phyloP scores from a whole-genome alignment of 2,797 vertebrate species.

The Oreochromis grahami region DNA sequence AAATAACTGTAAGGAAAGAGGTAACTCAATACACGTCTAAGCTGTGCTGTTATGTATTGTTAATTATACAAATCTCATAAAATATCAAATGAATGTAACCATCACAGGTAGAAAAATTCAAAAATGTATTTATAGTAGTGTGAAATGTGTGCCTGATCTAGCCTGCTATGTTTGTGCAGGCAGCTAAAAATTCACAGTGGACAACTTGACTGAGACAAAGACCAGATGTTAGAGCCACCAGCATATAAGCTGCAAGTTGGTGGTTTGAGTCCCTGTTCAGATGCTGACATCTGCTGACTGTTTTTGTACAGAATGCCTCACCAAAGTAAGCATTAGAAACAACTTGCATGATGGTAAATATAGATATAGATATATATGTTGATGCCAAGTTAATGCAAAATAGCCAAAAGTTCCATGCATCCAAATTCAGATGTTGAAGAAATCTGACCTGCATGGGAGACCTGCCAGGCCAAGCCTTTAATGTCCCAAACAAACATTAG shows the following conservation, averaged over 20 bases:
- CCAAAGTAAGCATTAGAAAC: not conserved
- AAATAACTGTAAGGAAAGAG: slow-evolving; percentile 77
- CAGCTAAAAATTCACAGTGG: not conserved
- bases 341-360: not conserved
- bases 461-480: not conserved
- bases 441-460: not conserved
- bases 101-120: not conserved
- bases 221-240: not conserved
- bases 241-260: not conserved
- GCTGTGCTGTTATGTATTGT: not conserved
- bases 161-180: not conserved
- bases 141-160: not conserved
- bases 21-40: not conserved
- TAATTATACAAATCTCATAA: not conserved
- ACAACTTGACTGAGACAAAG: not conserved
- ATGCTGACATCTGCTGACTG: not conserved
- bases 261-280: not conserved
- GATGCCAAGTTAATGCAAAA: not conserved
- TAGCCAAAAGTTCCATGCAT: not conserved
- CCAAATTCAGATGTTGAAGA: not conserved
- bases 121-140: not conserved
- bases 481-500: not conserved
- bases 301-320: not conserved
- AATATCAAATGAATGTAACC: not conserved
- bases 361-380: not conserved